Base-by-base conservation (phyloP, 2,888 invertebrate genomes). In the Drosophila prolongata region DNA sequence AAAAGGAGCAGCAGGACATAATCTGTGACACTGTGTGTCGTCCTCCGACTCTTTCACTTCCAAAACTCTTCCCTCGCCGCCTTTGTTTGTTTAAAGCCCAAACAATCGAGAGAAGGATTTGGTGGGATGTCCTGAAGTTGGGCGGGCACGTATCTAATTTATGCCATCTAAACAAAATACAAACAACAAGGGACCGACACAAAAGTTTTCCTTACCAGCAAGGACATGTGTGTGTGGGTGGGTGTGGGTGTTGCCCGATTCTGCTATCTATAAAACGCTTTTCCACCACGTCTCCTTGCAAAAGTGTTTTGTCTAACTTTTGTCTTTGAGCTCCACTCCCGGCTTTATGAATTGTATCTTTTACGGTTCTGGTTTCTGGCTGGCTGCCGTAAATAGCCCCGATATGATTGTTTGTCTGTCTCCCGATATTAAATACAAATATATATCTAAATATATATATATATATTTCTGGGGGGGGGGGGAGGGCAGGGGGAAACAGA, bases 81-180 rank as follows among this genome's bases (percentile, higher is more conserved):
- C 38, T 58, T 57, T 66, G 53, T 62, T 66, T 62, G 65, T 66
- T 66, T 66, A 64, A 66, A 66, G 66, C 66, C 46, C 64, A 66
- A 66, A 64, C 55, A 56, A 70, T 68, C 62, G 69, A 61, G 46
- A 16, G 68, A 49, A 42, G 57, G 57, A 57, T 68, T 68, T 66
- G 24, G 24, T 44, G 57, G 35, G 49, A 19, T 47, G 38, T 34
- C 47, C 47, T 42, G 19, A 16, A 27, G 19, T 42, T 67, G 60
- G 47, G 76, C 72, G 57, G 76, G 80, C 83, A 83, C 83, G 83
- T 83, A 85, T 83, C 82, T 83, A 85, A 83, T 83, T 83, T 83
- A 85, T 85, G 82, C 82, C 71, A 83, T 83, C 85, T 85, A 77
- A 71, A 85, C 85, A 82, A 82, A 85, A 83, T 79, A 76, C 79